Base-by-base conservation (phyloP, 2,113 vertebrate genomes). In the Camelus dromedarius region DNA sequence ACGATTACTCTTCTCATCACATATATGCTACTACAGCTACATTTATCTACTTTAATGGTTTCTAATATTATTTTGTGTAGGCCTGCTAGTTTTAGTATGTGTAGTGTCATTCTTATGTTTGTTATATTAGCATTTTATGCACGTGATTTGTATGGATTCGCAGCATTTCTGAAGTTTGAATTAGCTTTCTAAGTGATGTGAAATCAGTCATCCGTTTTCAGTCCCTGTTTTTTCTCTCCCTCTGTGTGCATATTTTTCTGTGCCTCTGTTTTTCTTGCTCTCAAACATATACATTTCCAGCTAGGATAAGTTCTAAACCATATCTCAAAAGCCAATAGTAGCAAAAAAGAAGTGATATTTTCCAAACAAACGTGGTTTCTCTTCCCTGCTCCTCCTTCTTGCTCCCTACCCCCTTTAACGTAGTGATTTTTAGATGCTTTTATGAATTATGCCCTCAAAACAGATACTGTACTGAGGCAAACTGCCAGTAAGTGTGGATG, bases 351-450 rank as follows among this genome's bases (percentile, higher is more conserved):
- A 85, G 54, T 56, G 60, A 14, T 89, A 66, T 79, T 96, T 93
- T 91, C 86, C 24, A 88, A 82, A 82, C 32, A 91, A 86, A 88
- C 20, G n/a, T 38, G 42, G 15, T 70, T 96, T 97, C 15, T 82
- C 19, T 42, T 91, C 15, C 5, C 42, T 79, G 4, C 56, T 32
- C 54, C 14, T 81, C 60, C 24, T 84, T 88, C 54, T 95, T 95
- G 32, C 14, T 89, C 42, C 32, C 58, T 89, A 54, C 8, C 13
- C 24, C 64, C 48, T 35, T 79, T 88, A 85, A 83, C 89, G 18
- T 67, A 72, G 28, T 91, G 60, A 64, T 56, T 95, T 95, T 97
- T 77, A 89, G 91, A 90, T 95, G 30, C n/a, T 95, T 93, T 93
- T 82, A 58, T 70, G 84, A 84, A 60, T 94, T 95, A 66, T 54